These are phyloP conservation scores for Pyrgus malvae DNA, from an alignment of 2,888 invertebrate species.

Conservation along the genomic window DNA sequence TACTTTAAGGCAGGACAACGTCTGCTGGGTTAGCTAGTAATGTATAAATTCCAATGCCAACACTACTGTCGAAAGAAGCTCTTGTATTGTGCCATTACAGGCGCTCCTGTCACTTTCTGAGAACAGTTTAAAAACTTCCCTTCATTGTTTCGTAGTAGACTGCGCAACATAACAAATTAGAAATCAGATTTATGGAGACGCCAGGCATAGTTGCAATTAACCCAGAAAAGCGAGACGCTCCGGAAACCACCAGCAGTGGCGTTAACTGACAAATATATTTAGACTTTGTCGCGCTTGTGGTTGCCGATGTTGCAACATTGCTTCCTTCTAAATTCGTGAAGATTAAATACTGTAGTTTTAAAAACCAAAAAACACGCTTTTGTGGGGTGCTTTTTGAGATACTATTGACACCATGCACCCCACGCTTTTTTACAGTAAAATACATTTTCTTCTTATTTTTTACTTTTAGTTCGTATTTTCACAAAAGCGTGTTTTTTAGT, in stretches of 20 bases:
- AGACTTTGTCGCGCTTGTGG: slow-evolving; percentile 8
- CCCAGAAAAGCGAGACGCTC: slow-evolving; percentile 7
- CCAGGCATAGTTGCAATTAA: slow-evolving; percentile 1
- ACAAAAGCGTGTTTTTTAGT: too few relatives aligned
- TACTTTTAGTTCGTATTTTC: too few relatives aligned
- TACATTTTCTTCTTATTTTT: too few relatives aligned
- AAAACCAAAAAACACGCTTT: too few relatives aligned
- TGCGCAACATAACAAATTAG: neutral
- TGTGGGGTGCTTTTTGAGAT: too few relatives aligned
- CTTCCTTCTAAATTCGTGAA: neutral
- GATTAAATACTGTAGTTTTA: neutral
- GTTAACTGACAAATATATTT: slow-evolving; percentile 18
- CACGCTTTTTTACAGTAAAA: too few relatives aligned
- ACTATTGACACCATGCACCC: too few relatives aligned
- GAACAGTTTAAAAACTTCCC: neutral
- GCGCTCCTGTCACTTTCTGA: neutral
- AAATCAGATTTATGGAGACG: neutral
- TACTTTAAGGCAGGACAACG: too few relatives aligned
- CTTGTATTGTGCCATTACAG: neutral
- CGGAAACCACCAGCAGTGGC: slow-evolving; percentile 7
- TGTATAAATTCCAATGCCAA: too few relatives aligned
- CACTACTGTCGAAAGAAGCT: too few relatives aligned
- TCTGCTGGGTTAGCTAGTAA: too few relatives aligned
- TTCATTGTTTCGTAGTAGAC: neutral
- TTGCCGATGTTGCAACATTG: slow-evolving; percentile 8